Evolutionary conservation across 2,797 vertebrate genomes (phyloP).

Genomic region (Anguilla megastoma): DNA sequence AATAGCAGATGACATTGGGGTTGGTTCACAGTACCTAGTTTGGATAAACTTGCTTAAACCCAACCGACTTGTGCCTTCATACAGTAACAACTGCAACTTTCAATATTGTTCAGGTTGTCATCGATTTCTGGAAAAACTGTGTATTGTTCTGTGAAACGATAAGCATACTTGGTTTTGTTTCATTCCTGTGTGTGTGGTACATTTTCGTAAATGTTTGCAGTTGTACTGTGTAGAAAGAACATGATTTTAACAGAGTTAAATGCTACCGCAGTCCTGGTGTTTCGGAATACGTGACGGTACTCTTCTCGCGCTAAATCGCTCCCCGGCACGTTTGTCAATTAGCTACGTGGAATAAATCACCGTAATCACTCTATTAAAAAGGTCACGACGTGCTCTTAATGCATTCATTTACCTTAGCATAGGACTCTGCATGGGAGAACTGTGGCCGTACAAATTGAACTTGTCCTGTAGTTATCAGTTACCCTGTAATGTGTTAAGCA

Average conservation of each 20-base stretch:
- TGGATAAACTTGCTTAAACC: slow-evolving; percentile 71
- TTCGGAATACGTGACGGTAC: not conserved
- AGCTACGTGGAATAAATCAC: slow-evolving; percentile 51
- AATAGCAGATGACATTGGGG: slow-evolving; percentile 61
- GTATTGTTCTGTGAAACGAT: slow-evolving; percentile 72
- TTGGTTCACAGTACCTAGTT: slow-evolving; percentile 66
- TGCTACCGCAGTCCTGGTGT: not conserved
- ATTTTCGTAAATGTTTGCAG: slow-evolving; percentile 63
- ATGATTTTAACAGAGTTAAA: slow-evolving; percentile 44
- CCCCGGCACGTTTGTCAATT: slow-evolving; percentile 56
- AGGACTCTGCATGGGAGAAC: slow-evolving; percentile 52
- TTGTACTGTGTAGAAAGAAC: slow-evolving; percentile 53
- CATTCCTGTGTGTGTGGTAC: slow-evolving; percentile 53
- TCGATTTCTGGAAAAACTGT: slow-evolving; percentile 76
- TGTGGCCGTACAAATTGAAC: slow-evolving; percentile 58
- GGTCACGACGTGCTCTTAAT: slow-evolving; percentile 60
- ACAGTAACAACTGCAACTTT: slow-evolving; percentile 70
- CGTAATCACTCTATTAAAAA: slow-evolving; percentile 57
- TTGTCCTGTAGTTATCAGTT: slow-evolving; percentile 55
- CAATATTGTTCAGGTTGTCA: slow-evolving; percentile 75
- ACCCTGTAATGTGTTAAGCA: slow-evolving; percentile 56
- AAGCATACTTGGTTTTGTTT: slow-evolving; percentile 52
- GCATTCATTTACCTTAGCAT: slow-evolving; percentile 56
- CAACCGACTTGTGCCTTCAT: slow-evolving; percentile 93
- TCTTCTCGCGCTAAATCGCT: slow-evolving; percentile 43